phyloP scores from a whole-genome alignment of 2,797 vertebrate genomes.

The Pseudochirops corinnae region DNA sequence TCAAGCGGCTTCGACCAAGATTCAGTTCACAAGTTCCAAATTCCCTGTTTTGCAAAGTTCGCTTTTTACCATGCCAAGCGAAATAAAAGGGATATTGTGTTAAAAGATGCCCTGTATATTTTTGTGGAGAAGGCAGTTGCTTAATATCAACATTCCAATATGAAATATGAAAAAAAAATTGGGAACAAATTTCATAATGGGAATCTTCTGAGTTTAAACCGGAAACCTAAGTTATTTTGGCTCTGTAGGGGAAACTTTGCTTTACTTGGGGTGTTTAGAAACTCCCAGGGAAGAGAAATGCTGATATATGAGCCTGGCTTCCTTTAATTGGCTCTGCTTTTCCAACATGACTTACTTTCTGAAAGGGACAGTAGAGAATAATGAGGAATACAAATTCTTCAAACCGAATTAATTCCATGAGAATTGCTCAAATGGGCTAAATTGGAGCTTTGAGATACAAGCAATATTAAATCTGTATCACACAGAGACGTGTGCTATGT shows the following conservation, averaged over 20 bases:
- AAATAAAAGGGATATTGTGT: conserved; percentile 50
- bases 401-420: background rate
- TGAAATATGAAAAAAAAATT: conserved; percentile 55
- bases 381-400: conserved; percentile 1
- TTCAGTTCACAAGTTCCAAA: conserved; percentile 55
- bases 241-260: background rate
- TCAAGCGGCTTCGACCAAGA: conserved; percentile 53
- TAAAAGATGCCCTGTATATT: conserved; percentile 57
- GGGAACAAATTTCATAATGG: conserved; percentile 62
- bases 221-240: conserved; percentile 48
- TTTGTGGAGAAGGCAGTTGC: conserved; percentile 59
- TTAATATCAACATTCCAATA: conserved; percentile 71
- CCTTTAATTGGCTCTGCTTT: conserved; percentile 9
- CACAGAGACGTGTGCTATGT: background rate
- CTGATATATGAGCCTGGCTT: conserved; percentile 5
- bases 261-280: conserved; percentile 45
- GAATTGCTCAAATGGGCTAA: background rate
- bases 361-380: background rate
- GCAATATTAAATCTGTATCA: background rate
- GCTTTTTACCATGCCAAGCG: conserved; percentile 51
- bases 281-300: conserved; percentile 42
- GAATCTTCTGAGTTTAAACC: conserved; percentile 59
- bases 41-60: background rate
- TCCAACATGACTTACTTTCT: background rate
- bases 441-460: background rate